Evolutionary conservation across 2,113 vertebrate species (phyloP), one percentile per base, ranked within the genome.

Genomic region (Dicrurus megarhynchus): DNA sequence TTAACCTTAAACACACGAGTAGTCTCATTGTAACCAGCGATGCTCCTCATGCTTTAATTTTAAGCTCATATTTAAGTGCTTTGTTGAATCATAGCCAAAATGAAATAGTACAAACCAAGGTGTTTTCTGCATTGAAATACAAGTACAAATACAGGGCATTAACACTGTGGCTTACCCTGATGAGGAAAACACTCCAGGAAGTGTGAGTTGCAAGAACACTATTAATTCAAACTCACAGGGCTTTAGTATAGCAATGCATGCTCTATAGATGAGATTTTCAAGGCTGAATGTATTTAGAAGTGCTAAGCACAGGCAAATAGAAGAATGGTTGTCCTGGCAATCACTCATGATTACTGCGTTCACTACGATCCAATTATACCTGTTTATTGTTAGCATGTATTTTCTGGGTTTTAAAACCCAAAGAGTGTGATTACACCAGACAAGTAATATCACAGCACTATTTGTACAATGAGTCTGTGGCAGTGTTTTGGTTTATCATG

Each of bases 1-100:
- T 97, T 96, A 96, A 96, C 95, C 93, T 96, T 96, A 97, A 97
- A 95, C 85, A 92, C 88, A 86, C 7, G 39, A 92, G 73, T 65
- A 87, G 88, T 89, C 86, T 94, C 76, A 90, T 96, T 96, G 94
- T 87, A 95, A 92, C 92, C 96, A 96, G 68, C 13, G 41, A 92
- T 86, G 71, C 55, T 57, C 44, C 52, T 94, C 56, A 26, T 64
- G 82, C 83, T 96, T 92, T 84, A 92, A 88, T 93, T 87, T 90
- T 97, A 94, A 87, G 60, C 65, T 96, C 57, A 32, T 87, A 93
- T 95, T 89, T 94, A 94, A 97, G 92, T 94, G 83, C 82, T 96
- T 97, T 92, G 78, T 81, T 97, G 93, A 95, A 92, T 49, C 80
- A n/a, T 28, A 56, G 79, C 92, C 93, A 96, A 90, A 93, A 75